Conservation (phyloP, 2,888 invertebrate genomes). For the Dilophus febrilis region DNA sequence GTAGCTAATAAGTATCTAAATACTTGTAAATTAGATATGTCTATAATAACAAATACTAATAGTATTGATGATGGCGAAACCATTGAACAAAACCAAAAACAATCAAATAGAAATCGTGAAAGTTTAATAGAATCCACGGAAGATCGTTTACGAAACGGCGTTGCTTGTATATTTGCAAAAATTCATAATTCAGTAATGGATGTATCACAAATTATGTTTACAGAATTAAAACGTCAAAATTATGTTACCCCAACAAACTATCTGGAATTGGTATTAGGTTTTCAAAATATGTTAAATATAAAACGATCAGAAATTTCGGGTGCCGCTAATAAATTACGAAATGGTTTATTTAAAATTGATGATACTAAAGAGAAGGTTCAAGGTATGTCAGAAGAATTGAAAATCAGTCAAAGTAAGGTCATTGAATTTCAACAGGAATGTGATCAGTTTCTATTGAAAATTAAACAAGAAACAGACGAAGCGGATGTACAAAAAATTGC, state of each 20-base stretch:
- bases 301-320: conserved; percentile 55
- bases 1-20: conserved; percentile 68
- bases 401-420: conserved; percentile 51
- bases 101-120: conserved; percentile 29
- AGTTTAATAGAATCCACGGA: conserved; percentile 36
- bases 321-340: conserved; percentile 62
- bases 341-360: conserved; percentile 72
- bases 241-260: conserved; percentile 85
- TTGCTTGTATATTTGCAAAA: conserved; percentile 59
- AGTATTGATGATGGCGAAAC: no score
- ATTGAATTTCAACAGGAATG: conserved; percentile 65
- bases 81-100: background rate
- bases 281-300: conserved; percentile 54
- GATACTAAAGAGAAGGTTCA: conserved; percentile 69
- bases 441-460: conserved; percentile 67
- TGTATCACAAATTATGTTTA: conserved; percentile 53
- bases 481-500: conserved; percentile 67
- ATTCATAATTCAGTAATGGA: conserved; percentile 69
- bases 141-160: conserved; percentile 42
- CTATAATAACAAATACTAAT: conserved; percentile 42
- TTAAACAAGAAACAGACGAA: conserved; percentile 62
- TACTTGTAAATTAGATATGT: conserved; percentile 51
- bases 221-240: conserved; percentile 62
- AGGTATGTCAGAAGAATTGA: conserved; percentile 69
- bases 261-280: conserved; percentile 66